Evolutionary conservation across 2,888 invertebrate species (phyloP).

Genomic region (Onthophagus sagittarius): DNA sequence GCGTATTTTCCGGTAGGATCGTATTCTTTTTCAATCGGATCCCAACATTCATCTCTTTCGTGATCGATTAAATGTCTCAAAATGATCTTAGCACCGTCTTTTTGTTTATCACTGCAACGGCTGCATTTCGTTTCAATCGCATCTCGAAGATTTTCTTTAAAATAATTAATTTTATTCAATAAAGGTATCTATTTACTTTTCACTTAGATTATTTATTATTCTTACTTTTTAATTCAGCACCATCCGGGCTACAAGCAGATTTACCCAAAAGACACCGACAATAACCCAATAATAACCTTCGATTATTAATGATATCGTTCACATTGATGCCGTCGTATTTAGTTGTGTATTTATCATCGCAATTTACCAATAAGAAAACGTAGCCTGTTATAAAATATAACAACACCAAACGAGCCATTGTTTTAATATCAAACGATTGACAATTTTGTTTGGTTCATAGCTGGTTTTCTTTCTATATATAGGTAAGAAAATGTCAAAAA

Average conservation of each 20-base stretch:
- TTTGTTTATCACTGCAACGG: constrained; percentile 62
- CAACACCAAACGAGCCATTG: constrained; percentile 2
- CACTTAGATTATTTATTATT: constrained; percentile 24
- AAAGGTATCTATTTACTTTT: neutral
- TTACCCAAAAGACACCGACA: constrained; percentile 61
- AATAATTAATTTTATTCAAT: neutral
- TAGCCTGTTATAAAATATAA: neutral
- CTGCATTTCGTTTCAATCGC: constrained; percentile 60
- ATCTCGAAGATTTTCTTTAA: constrained; percentile 59
- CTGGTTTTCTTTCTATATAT: constrained; percentile 3
- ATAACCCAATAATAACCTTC: constrained; percentile 61
- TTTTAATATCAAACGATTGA: neutral
- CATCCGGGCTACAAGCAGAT: constrained; percentile 66
- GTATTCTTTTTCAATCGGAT: constrained; percentile 57
- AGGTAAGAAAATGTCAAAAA: neutral
- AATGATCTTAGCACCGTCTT: constrained; percentile 56
- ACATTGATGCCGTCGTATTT: constrained; percentile 69
- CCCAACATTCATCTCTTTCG: constrained; percentile 57
- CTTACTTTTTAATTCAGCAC: constrained; percentile 67
- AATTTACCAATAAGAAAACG: neutral
- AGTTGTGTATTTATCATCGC: constrained; percentile 53
- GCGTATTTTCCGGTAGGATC: constrained; percentile 62
- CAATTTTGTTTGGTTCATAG: neutral
- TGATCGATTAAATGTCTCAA: constrained; percentile 60
- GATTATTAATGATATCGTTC: constrained; percentile 62